Evolutionary conservation across 35 echinoderm and acorn worm species (phyloP), one percentile per base, ranked within the genome.

Genomic region (Heliocidaris tuberculata): DNA sequence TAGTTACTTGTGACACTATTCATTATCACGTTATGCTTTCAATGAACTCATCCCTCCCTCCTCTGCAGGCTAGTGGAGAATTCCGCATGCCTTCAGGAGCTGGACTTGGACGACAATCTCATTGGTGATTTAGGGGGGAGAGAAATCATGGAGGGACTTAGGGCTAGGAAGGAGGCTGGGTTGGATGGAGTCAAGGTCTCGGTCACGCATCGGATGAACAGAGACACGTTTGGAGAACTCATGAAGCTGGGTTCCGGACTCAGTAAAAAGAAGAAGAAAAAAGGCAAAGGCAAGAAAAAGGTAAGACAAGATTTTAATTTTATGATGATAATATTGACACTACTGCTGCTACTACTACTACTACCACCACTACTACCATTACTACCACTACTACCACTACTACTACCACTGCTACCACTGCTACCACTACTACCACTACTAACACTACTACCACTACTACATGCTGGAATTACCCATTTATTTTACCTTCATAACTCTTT

Each of bases 241-340:
- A 91, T 97, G 60, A 99, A 99, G 93, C 95, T 97, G 7, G 98
- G 98, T 17, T 94, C 98, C 27, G 98, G 98, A 35, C 94, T 97
- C 24, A 96, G 97, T 94, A 99, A 99, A 86, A 99, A 99, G 95
- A 97, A 97, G 93, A 99, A 99, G 95, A 99, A 97, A 92, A 98
- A 98, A 89, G 98, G 97, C 30, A 99, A 97, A 86, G 97, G 97
- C 30, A 99, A 99, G 88, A 99, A 97, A n/a, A 78, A 78, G 65
- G 65, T 78, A n/a, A 78, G 65, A 78, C 65, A 78, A 27, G 8
- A 15, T 56, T 56, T 13, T 56, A 11, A 56, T 56, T 56, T 6
- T 11, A 56, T 56, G 35, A 42, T 42, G 35, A 42, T 42, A 15
- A 56, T 56, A 42, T 42, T 42, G 3, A 0, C 35, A 42, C 35